Base-by-base conservation (phyloP, 2,113 vertebrate species). In the Callithrix jacchus region DNA sequence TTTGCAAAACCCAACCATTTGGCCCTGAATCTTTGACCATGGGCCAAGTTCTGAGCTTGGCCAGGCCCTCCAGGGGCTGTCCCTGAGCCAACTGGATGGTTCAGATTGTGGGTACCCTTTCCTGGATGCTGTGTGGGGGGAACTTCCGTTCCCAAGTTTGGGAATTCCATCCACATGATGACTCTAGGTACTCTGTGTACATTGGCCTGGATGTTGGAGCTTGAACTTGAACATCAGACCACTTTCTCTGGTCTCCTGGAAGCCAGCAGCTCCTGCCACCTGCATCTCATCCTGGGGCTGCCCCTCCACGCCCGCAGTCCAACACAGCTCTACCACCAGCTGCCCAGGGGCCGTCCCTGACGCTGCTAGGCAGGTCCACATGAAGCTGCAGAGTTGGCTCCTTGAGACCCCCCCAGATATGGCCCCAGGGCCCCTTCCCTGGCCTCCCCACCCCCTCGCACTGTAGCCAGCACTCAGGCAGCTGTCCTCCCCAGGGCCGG, bases 21-120 rank as follows among this genome's bases (percentile, higher is more conserved):
- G 35, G 0, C 30, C 25, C 61, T 5, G 7, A 17, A 9, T 32
- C 45, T 9, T 73, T 73, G 71, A 73, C 74, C 14, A 7, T 40
- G 4, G 64, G 45, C 47, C 16, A 10, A 30, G 66, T 71, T 66
- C 76, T 32, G 20, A 74, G 47, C 73, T 66, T 20, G 42, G 9
- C 35, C 6, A 13, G 23, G 66, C 37, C 47, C 5, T n/a, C 47
- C 2, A 25, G 5, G 52, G 12, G 10, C n/a, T 5, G 18, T 6
- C 52, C 40, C 23, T 47, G 4, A 18, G 74, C 54, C 7, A 0
- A 10, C 37, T 9, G 27, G 42, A 32, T 0, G 0, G 27, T 17
- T 18, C 14, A 10, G 5, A 32, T 32, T 14, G 12, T 6, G 4
- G 56, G 23, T 23, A 5, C 47, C 23, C 23, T 52, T 37, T 27